Base-by-base conservation (phyloP, 1,140 invertebrate genomes). In the Diorhabda elongata region DNA sequence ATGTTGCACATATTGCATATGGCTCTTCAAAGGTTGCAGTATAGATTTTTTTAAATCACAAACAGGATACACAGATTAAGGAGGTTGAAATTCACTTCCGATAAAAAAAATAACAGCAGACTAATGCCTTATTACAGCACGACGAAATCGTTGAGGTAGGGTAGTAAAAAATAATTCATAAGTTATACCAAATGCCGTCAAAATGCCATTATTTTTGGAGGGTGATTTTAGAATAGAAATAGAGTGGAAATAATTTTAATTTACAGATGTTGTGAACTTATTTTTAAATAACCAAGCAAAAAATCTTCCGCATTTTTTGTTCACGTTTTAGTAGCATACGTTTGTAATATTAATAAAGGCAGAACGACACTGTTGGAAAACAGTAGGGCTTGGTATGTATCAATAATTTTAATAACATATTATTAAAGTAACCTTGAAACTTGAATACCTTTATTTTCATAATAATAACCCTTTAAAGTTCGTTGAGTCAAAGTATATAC, bases 1-100 rank as follows among this genome's bases (percentile, higher is more conserved):
- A 70, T 70, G 69, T 61, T 69, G 68, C 68, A 70, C 61, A 66
- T 70, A 70, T 70, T 70, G 69, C 69, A 70, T 70, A 70, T 70
- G 69, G 64, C 44, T 61, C 58, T 65, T 69, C 47, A 64, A 52
- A 64, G 52, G 63, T 62, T 62, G 68, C 62, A 45, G 45, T 64
- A 67, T 64, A 62, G 64, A 64, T 68, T 71, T 71, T 70, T 70
- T 64, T 44, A 61, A 70, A 71, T 71, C 69, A 67, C 61, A 47
- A 64, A 64, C 69, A 61, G 69, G 69, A 71, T 64, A 64, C 56
- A 64, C 63, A 44, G 63, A 64, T 64, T 64, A 44, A 7, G 61
- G 9, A 64, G 63, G 63, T 45, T 64, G 63, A 64, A 64, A 64
- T 64, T 64, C 56, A 5, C 63, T 64, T 64, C 63, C 63, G 63